Percentiles rank a stretch among this genome's conserved stretches.
phyloP scores from a whole-genome alignment of 2,797 vertebrate species.

The Fistularia commersonii region DNA sequence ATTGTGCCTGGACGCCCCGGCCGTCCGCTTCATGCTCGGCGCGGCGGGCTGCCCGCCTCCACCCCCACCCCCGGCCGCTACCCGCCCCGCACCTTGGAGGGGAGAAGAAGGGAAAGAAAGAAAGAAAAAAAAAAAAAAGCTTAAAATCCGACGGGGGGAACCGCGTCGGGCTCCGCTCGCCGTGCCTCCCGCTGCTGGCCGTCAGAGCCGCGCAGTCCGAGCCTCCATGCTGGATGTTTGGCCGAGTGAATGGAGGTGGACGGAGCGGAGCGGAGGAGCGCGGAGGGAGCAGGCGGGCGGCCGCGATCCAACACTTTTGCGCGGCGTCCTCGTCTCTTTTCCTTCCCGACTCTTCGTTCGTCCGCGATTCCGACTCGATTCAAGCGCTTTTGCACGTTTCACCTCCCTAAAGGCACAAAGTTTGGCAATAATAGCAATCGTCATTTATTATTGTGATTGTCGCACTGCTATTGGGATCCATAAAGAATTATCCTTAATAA shows the following conservation, averaged over 20 bases:
- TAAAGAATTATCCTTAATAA: too few species aligned
- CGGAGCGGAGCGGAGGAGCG: constrained; percentile 49
- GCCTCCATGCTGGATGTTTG: constrained; percentile 68
- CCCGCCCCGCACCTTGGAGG: constrained; percentile 17
- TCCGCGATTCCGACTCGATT: constrained; percentile 2
- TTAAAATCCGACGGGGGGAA: constrained; percentile 9
- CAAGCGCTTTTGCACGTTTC: too few species aligned
- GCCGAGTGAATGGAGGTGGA: constrained; percentile 69
- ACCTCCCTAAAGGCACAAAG: too few species aligned
- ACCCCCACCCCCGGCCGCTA: constrained; percentile 12
- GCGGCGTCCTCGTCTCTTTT: constrained; percentile 51
- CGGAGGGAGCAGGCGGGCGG: constrained; percentile 33
- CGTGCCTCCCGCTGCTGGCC: constrained; percentile 61
- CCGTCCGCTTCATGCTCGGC: constrained; percentile 69
- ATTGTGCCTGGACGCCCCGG: constrained; percentile 71
- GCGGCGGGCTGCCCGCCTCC: constrained; percentile 58
- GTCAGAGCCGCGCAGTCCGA: constrained; percentile 60
- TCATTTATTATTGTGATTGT: too few species aligned
- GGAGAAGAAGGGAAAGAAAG: neutral
- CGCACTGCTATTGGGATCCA: too few species aligned
- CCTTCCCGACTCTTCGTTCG: constrained; percentile 11
- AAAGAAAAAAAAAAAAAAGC: neutral
- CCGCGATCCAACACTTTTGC: constrained; percentile 48
- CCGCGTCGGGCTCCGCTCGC: constrained; percentile 55
- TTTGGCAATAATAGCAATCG: too few species aligned